These are phyloP conservation scores for Rhagoletis pomonella DNA, from an alignment of 1,140 invertebrate genomes.

Conservation along the genomic window DNA sequence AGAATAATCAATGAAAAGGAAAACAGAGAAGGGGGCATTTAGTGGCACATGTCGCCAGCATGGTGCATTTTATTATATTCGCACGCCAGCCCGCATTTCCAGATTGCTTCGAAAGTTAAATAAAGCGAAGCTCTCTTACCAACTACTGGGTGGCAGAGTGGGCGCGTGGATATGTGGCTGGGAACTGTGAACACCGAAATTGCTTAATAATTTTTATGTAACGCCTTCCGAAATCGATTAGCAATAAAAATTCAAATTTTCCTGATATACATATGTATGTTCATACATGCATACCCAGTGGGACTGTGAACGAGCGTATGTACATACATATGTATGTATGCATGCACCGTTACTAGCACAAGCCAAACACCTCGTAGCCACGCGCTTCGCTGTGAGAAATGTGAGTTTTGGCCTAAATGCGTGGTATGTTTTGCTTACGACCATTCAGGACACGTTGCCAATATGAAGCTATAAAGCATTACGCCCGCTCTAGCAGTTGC, in stretches of 20 bases:
- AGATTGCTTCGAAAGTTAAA: constrained; percentile 8
- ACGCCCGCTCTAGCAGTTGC: background rate
- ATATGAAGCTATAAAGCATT: constrained; percentile 37
- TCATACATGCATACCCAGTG: too few species aligned
- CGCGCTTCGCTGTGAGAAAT: constrained; percentile 15
- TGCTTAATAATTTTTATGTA: constrained; percentile 43
- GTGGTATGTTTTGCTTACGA: constrained; percentile 32
- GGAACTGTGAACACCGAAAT: constrained; percentile 13
- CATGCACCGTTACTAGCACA: background rate
- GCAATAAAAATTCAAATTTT: constrained; percentile 74
- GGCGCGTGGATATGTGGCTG: background rate
- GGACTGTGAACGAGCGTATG: too few species aligned
- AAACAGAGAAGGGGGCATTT: background rate
- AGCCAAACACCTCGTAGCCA: background rate
- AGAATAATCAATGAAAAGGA: background rate
- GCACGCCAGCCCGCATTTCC: background rate
- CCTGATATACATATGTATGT: background rate
- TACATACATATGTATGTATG: background rate
- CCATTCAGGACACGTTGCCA: constrained; percentile 33
- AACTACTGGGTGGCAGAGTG: background rate
- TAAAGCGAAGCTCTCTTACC: background rate
- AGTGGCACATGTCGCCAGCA: constrained; percentile 36
- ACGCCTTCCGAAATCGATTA: constrained; percentile 64
- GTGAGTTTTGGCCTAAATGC: constrained; percentile 36
- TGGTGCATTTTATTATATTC: constrained; percentile 25